These are phyloP conservation scores for Drosophila grimshawi DNA, from an alignment of 1,140 invertebrate species.

Conservation along the genomic window DNA sequence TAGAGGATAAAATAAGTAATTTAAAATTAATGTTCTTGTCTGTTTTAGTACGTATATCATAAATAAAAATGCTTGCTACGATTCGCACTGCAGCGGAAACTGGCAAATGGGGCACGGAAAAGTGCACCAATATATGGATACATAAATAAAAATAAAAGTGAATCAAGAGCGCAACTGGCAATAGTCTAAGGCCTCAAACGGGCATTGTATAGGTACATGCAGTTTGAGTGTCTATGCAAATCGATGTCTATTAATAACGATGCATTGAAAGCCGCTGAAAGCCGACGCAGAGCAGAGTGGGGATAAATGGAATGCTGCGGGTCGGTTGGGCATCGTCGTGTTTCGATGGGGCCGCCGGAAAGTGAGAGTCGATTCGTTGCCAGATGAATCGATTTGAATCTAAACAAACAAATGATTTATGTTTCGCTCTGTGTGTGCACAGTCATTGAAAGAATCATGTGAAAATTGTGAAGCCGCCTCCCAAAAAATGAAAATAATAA, in stretches of 20 bases:
- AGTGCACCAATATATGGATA: neutral
- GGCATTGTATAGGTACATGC: conserved; percentile 5
- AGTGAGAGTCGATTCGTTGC: conserved; percentile 58
- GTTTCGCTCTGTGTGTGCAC: conserved; percentile 19
- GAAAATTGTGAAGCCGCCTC: conserved; percentile 57
- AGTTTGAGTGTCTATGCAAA: conserved; percentile 14
- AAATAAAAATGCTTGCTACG: neutral
- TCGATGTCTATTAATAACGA: conserved; percentile 50
- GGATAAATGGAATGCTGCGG: conserved; percentile 66
- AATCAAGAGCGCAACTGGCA: neutral
- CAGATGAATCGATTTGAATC: conserved; percentile 68
- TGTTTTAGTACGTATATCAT: neutral
- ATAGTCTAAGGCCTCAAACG: neutral
- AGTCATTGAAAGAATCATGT: conserved; percentile 63
- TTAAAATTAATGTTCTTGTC: neutral
- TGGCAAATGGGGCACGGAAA: neutral
- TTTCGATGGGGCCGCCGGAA: conserved; percentile 44
- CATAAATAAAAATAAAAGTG: neutral
- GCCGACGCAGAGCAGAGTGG: conserved; percentile 18
- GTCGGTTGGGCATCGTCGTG: conserved; percentile 27
- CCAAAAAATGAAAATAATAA: conserved; percentile 6
- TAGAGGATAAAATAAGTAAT: neutral
- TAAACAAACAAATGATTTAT: conserved; percentile 67
- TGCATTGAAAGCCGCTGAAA: conserved; percentile 44
- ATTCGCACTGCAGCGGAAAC: neutral